Percentiles rank a stretch among this genome's conserved stretches.
phyloP scores from a whole-genome alignment of 2,888 invertebrate genomes.

The Athripsodes cinereus region DNA sequence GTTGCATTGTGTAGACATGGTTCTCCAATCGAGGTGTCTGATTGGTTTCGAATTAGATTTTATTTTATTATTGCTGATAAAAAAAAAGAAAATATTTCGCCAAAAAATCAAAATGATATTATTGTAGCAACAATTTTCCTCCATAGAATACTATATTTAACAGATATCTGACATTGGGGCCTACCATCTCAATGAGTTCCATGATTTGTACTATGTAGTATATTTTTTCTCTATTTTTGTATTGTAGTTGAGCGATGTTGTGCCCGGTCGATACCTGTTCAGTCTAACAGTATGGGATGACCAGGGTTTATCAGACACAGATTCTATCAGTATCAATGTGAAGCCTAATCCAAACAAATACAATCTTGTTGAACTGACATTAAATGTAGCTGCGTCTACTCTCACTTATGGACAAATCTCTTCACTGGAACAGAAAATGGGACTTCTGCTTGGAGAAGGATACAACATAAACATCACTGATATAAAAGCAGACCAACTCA shows the following conservation, averaged over 20 bases:
- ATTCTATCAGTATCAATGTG: constrained; percentile 79
- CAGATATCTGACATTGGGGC: too few species aligned
- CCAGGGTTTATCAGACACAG: constrained; percentile 76
- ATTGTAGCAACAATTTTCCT: too few species aligned
- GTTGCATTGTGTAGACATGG: too few species aligned
- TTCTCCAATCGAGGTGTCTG: too few species aligned
- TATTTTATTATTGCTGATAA: too few species aligned
- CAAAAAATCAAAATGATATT: too few species aligned
- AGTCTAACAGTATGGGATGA: constrained; percentile 85
- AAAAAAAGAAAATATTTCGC: too few species aligned
- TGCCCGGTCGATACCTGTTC: constrained; percentile 83
- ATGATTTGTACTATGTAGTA: too few species aligned
- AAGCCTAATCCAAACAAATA: constrained; percentile 68
- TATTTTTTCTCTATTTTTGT: not conserved
- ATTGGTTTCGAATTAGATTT: too few species aligned
- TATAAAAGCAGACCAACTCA: constrained; percentile 53
- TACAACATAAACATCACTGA: constrained; percentile 56
- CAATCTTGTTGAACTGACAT: constrained; percentile 74
- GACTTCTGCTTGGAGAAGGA: constrained; percentile 70
- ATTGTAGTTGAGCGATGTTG: constrained; percentile 69
- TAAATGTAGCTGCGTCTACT: constrained; percentile 66
- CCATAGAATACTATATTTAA: too few species aligned
- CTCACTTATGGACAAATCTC: constrained; percentile 62
- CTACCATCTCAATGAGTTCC: too few species aligned
- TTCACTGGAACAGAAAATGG: constrained; percentile 72